These are phyloP conservation scores for Dynastes maya DNA, from an alignment of 2,888 invertebrate genomes.

Conservation along the genomic window DNA sequence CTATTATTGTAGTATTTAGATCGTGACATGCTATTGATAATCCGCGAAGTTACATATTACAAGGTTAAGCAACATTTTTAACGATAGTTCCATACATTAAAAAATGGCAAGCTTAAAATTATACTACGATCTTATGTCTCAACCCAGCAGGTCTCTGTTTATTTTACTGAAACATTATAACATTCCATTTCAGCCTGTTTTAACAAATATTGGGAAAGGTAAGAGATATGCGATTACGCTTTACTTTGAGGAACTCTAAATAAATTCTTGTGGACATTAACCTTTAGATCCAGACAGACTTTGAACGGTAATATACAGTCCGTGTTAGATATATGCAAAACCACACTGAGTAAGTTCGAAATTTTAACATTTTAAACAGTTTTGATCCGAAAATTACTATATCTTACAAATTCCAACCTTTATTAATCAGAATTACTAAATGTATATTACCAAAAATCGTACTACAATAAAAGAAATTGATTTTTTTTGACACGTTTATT, in stretches of 20 bases:
- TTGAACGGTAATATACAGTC: slow-evolving; percentile 19
- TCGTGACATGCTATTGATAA: no score
- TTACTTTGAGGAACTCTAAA: slow-evolving; percentile 77
- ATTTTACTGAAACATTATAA: slow-evolving; percentile 78
- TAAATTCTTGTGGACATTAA: slow-evolving; percentile 32
- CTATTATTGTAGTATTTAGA: no score
- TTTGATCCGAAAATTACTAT: background rate
- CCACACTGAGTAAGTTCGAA: background rate
- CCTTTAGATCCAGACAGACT: background rate
- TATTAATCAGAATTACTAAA: no score
- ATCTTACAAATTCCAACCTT: no score
- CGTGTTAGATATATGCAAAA: background rate
- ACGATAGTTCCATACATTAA: no score
- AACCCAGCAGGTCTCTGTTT: slow-evolving; percentile 81
- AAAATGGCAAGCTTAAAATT: slow-evolving; percentile 69
- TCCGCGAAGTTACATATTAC: no score
- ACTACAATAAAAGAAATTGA: no score
- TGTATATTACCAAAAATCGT: no score
- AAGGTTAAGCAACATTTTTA: no score
- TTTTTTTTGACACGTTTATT: no score
- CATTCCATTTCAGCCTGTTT: slow-evolving; percentile 74
- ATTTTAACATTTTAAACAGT: background rate
- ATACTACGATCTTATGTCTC: slow-evolving; percentile 83
- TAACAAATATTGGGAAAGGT: slow-evolving; percentile 27
- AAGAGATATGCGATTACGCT: background rate